These are phyloP conservation scores for Lycodopsis pacificus DNA, from an alignment of 2,797 vertebrate species.

Conservation along the genomic window DNA sequence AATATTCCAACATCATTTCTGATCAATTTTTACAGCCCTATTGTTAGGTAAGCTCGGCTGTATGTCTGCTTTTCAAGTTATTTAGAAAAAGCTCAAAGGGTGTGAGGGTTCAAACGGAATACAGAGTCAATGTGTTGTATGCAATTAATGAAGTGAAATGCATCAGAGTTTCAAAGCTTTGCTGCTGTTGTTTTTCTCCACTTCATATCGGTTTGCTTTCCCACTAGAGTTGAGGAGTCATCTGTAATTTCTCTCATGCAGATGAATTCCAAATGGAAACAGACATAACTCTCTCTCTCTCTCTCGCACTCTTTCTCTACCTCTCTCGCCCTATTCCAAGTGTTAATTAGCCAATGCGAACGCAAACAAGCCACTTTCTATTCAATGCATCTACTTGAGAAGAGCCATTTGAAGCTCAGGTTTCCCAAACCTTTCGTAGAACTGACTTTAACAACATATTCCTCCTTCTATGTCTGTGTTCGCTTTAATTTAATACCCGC, in stretches of 20 bases:
- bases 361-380: slow-evolving; percentile 70
- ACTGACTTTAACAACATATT: slow-evolving; percentile 51
- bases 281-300: slow-evolving; percentile 70
- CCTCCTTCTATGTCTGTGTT: slow-evolving; percentile 57
- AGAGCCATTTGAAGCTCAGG: slow-evolving; percentile 40
- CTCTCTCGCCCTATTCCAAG: slow-evolving; percentile 45
- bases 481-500: slow-evolving; percentile 71
- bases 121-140: slow-evolving; percentile 58
- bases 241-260: slow-evolving; percentile 80
- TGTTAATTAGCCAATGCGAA: slow-evolving; percentile 82
- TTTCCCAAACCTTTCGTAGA: slow-evolving; percentile 39
- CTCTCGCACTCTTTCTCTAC: slow-evolving; percentile 37
- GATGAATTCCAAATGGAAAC: slow-evolving; percentile 82
- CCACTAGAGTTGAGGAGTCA: slow-evolving; percentile 78
- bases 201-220: slow-evolving; percentile 76
- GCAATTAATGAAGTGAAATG: slow-evolving; percentile 75
- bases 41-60: slow-evolving; percentile 64
- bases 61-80: slow-evolving; percentile 63
- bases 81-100: slow-evolving; percentile 69
- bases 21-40: background rate
- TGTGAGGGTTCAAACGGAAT: slow-evolving; percentile 67
- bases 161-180: slow-evolving; percentile 73
- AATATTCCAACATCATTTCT: background rate
- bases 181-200: slow-evolving; percentile 59
- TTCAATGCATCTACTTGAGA: slow-evolving; percentile 66